Evolutionary conservation across 1,140 invertebrate species (phyloP).

Genomic region (Drosophila arizonae): DNA sequence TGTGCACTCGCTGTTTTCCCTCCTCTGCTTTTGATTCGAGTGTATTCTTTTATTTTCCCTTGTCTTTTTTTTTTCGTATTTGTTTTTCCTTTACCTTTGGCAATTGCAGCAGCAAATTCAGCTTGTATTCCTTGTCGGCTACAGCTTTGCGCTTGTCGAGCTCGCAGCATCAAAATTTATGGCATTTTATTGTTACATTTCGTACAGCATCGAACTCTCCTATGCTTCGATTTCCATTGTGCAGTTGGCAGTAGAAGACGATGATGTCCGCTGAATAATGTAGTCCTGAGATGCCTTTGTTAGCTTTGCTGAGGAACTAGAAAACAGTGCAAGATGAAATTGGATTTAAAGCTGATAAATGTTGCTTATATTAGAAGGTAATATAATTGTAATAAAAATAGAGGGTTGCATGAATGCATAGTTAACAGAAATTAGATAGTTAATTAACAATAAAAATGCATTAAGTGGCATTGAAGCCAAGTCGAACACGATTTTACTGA

Average conservation of each 20-base stretch:
- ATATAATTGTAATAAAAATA: no score
- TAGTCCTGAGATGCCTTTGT: no score
- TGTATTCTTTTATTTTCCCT: constrained; percentile 1
- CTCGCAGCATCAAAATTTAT: constrained; percentile 45
- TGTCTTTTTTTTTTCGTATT: background rate
- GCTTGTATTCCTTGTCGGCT: constrained; percentile 36
- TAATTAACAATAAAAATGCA: no score
- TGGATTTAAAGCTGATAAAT: no score
- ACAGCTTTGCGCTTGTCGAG: constrained; percentile 18
- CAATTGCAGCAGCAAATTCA: constrained; percentile 43
- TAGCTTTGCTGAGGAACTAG: no score
- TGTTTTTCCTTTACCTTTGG: constrained; percentile 34
- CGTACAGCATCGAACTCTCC: constrained; percentile 38
- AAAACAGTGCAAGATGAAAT: no score
- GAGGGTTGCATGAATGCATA: no score
- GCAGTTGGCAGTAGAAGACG: background rate
- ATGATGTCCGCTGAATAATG: background rate
- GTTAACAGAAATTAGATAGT: no score
- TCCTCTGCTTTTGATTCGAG: constrained; percentile 1
- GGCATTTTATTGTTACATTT: constrained; percentile 58
- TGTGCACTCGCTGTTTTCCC: constrained; percentile 17
- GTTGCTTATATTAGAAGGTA: no score
- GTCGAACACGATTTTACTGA: no score
- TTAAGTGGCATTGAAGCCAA: no score
- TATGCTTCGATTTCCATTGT: background rate